Evolutionary conservation across 23 tunicate species (phyloP).

Genomic region (Oikopleura albicans): DNA sequence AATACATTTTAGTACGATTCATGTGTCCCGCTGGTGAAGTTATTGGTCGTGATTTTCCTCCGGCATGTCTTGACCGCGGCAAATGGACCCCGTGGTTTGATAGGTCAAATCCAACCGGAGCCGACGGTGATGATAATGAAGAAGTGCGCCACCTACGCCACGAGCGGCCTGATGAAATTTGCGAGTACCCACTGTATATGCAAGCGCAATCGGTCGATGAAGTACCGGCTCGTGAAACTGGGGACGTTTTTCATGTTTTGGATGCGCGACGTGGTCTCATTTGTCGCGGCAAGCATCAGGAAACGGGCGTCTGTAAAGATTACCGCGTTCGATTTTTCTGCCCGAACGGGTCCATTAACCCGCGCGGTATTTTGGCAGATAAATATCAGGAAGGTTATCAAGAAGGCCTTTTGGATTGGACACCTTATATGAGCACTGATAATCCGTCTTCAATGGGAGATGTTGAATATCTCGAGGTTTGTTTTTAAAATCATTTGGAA

Average conservation of each 20-base stretch:
- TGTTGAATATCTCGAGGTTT: slow-evolving; percentile 25
- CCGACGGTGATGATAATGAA: slow-evolving; percentile 35
- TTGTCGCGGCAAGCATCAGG: slow-evolving; percentile 39
- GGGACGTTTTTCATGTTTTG: slow-evolving; percentile 25
- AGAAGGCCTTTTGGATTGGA: slow-evolving; percentile 21
- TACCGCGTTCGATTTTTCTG: slow-evolving; percentile 53
- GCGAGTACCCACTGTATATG: slow-evolving; percentile 37
- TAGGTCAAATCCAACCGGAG: slow-evolving; percentile 32
- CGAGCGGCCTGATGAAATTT: slow-evolving; percentile 34
- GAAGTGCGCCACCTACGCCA: slow-evolving; percentile 18
- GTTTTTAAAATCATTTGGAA: too few species aligned
- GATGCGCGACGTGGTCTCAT: slow-evolving; percentile 29
- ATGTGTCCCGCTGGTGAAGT: slow-evolving; percentile 15
- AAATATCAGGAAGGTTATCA: neutral
- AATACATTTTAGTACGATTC: neutral
- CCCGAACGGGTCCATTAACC: slow-evolving; percentile 24
- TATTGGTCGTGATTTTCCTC: neutral
- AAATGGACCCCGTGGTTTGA: slow-evolving; percentile 70
- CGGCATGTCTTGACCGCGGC: slow-evolving; percentile 8
- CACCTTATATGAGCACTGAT: slow-evolving; percentile 27
- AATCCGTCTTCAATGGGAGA: slow-evolving; percentile 20
- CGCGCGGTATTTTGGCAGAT: neutral
- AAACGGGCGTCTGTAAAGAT: slow-evolving; percentile 31
- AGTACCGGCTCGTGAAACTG: slow-evolving; percentile 31
- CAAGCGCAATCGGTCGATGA: slow-evolving; percentile 42